Evolutionary conservation across 1,140 invertebrate genomes (phyloP), one percentile per base, ranked within the genome.

Genomic region (Panagrolaimus sp.): DNA sequence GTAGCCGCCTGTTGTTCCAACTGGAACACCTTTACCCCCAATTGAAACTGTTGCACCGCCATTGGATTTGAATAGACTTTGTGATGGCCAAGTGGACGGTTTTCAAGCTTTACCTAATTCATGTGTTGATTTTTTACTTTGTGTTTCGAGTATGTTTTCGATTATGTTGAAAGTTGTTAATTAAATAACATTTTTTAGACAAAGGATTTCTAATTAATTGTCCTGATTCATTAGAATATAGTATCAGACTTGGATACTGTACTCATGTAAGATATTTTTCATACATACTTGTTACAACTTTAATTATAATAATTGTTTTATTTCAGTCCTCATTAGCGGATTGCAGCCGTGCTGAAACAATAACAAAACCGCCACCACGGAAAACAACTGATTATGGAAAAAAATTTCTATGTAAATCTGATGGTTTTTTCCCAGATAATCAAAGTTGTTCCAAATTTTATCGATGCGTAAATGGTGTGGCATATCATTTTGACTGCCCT

Each of bases 401-500:
- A 25, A 77, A 73, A 1, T 76, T 76, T 46, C 14, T 43, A 1
- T 63, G 62, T 27, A 63, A 31, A 8, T 27, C 14, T 9, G 62
- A 63, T 2, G 62, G 62, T 27, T 42, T 63, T 11, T 78, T 66
- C 51, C 38, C 71, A 9, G 74, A 76, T 43, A 77, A 77, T 9
- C 44, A 44, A 16, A 71, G 51, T 67, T 76, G 74, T 64, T 31
- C 25, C 9, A 72, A 79, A 20, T 76, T 76, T 63, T 76, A 79
- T 43, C 76, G 76, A n/a, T 76, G 74, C 48, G 77, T 75, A 13
- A 68, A 64, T 13, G 8, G 65, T 16, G 71, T 57, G 20, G 65
- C 75, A 14, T 76, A 76, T 46, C 73, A 73, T 31, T 78, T 78
- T 46, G 68, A 76, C 48, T 76, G 74, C 11, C 74, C 74, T 7